Conservation (phyloP, 2,888 invertebrate species). For the Drosophila neoperkinsi region DNA sequence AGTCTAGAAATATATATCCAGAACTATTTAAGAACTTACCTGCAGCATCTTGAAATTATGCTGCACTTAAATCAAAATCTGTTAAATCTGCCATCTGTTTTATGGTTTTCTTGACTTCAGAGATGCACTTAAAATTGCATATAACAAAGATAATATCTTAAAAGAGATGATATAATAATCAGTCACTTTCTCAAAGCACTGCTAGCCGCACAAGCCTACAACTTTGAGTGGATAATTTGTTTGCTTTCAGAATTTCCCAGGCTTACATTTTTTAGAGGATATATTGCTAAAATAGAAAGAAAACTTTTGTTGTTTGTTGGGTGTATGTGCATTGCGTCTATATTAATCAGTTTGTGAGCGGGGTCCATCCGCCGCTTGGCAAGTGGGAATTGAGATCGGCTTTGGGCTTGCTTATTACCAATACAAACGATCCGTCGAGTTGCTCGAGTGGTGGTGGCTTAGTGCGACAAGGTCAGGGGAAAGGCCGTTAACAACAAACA, state of each 20-base stretch:
- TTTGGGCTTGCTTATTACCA: constrained; percentile 13
- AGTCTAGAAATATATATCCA: neutral
- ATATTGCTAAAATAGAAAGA: neutral
- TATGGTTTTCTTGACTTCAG: neutral
- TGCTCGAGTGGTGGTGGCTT: neutral
- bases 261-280: neutral
- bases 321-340: constrained; percentile 27
- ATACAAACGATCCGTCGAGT: neutral
- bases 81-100: neutral
- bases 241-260: neutral
- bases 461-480: constrained; percentile 61
- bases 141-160: neutral
- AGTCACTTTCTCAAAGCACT: neutral
- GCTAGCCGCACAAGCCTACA: neutral
- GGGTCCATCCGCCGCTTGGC: constrained; percentile 47
- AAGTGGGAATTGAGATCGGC: constrained; percentile 33
- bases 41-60: neutral
- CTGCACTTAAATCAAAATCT: neutral
- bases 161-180: neutral
- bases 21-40: neutral
- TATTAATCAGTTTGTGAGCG: constrained; percentile 55
- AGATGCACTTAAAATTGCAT: neutral
- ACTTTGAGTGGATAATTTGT: neutral
- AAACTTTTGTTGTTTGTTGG: constrained; percentile 53
- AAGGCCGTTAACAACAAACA: constrained; percentile 45